Base-by-base conservation (phyloP, 2,113 vertebrate species). In the Etheostoma spectabile region DNA sequence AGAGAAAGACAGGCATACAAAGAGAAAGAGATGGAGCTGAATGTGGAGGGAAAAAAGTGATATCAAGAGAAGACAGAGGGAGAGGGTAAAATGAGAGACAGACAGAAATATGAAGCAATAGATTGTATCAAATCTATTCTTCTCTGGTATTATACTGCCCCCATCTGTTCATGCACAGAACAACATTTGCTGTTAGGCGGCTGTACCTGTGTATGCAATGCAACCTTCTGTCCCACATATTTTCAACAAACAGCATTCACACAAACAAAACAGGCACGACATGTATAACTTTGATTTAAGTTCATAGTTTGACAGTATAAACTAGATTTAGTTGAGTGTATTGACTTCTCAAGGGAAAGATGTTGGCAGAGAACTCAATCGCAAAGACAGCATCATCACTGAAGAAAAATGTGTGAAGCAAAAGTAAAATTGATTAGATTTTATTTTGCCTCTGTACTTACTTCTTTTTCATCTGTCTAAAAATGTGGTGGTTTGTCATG, bases 131-230 rank as follows among this genome's bases (percentile, higher is more conserved):
- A 70, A 59, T 53, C n/a, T 55, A 14, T 18, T 81, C 48, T 91
- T 90, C 60, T 72, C 80, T 91, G 89, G 90, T 94, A n/a, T 91
- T 80, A 80, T 69, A 93, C 92, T 94, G 93, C 93, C 93, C 91
- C 87, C 93, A 74, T 77, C 87, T 91, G 93, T 70, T 72, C 56
- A 60, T n/a, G 12, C 19, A 52, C 22, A 42, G 77, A 89, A 85
- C 24, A 38, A 19, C 78, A 71, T 27, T 5, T 21, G 56, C 45
- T 56, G 35, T 64, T 61, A 64, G 46, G 56, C 67, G 51, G 33
- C 45, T 61, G 14, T 42, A 30, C 46, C 42, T 48, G 48, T 55
- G 18, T 27, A 18, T 48, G 14, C 57, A 42, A 81, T 5, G 56
- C 85, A 61, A 80, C 77, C 45, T 69, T 45, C 48, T 69, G 77